Percentiles rank a stretch among this genome's conserved stretches.
Conservation (phyloP, 2,797 vertebrate species). For the Amniataba percoides region DNA sequence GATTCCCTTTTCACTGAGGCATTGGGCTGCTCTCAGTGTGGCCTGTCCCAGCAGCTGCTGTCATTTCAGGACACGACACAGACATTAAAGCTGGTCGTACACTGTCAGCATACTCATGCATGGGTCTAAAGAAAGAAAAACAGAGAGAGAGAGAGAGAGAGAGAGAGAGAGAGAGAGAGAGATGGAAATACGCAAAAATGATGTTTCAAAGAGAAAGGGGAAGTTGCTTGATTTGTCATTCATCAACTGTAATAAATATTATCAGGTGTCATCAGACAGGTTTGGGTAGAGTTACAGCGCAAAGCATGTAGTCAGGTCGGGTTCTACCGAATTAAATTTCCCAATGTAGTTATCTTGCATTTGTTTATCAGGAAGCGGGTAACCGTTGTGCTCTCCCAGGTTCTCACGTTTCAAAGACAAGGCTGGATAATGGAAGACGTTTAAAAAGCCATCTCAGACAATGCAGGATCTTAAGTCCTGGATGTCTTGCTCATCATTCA, state of each 20-base stretch:
- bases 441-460: conserved; percentile 73
- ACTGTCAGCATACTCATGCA: conserved; percentile 13
- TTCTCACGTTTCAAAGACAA: conserved; percentile 81
- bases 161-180: background rate
- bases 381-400: conserved; percentile 49
- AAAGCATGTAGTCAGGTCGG: background rate
- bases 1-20: conserved; percentile 64
- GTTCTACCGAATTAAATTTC: conserved; percentile 20
- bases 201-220: conserved; percentile 41
- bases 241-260: conserved; percentile 22
- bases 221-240: conserved; percentile 35
- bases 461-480: conserved; percentile 76
- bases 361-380: conserved; percentile 55
- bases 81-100: conserved; percentile 33
- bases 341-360: conserved; percentile 11
- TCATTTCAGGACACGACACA: conserved; percentile 54
- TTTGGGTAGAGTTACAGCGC: conserved; percentile 24
- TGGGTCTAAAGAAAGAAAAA: background rate
- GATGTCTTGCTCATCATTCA: conserved; percentile 70
- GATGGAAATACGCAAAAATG: conserved; percentile 1
- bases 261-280: conserved; percentile 28
- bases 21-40: conserved; percentile 44
- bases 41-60: conserved; percentile 59
- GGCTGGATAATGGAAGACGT: conserved; percentile 69
- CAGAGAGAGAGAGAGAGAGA: too few relatives aligned